Evolutionary conservation across 2,797 vertebrate genomes (phyloP), one percentile per base, ranked within the genome.

Genomic region (Silurus lanzhouensis): DNA sequence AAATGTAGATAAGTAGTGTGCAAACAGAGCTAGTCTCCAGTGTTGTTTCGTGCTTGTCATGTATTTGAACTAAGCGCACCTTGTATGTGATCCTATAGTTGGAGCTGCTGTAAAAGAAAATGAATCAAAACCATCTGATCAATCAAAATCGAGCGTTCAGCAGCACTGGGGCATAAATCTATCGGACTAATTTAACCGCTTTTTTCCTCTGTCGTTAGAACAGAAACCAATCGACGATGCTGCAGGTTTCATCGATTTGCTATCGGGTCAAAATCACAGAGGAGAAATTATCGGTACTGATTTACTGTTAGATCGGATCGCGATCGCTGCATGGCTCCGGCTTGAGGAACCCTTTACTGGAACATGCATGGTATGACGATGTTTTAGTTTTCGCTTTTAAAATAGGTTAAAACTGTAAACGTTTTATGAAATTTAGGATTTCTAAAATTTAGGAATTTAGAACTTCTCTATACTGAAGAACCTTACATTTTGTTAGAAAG

Each of bases 161-260:
- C 74, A 77, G 52, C 6, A 46, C 70, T 48, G 44, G 3, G 1
- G 68, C 20, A 20, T 12, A 12, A 46, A 71, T 46, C 44, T 44
- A 71, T 71, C 20, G 19, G 10, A 74, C 72, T 55, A 55, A 55
- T 75, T 55, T 25, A 60, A 38, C 75, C 20, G 27, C 17, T 6
- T 20, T 61, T 79, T 79, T 44, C 44, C 79, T 5, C 79, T 13
- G 3, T 66, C 44, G n/a, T 81, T 52, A 60, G 9, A 60, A 14
- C n/a, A 66, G 60, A 20, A 31, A 25, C 27, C 58, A 17, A 66
- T n/a, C 13, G 46, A 31, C 63, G 46, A 67, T 2, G 55, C 46
- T 61, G 77, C 44, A 13, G 22, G 48, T n/a, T 84, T 67, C 15
- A 66, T 76, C 31, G 46, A 76, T 83, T 76, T 76, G 6, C 15